Evolutionary conservation across 2,113 vertebrate species (phyloP), one percentile per base, ranked within the genome.

Genomic region (Neolamprologus tretocephalus): DNA sequence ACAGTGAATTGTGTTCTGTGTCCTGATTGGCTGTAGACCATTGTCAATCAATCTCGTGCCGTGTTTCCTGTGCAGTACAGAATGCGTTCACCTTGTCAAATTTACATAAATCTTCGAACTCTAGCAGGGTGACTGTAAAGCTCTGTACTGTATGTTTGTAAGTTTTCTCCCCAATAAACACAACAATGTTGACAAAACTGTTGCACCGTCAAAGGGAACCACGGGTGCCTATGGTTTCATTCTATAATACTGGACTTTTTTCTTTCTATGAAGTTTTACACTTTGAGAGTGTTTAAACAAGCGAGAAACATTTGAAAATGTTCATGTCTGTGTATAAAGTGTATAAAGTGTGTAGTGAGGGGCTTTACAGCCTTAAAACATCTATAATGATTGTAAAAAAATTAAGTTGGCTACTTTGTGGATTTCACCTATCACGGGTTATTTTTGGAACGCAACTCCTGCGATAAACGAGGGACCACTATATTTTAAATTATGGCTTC

Each of bases 31-130:
- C 53, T 54, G 3, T 54, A 54, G 53, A 54, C n/a, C n/a, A 23
- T 54, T 54, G 53, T 54, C 53, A 54, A 23, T 54, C n/a, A 23
- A 54, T 54, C 10, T 54, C 3, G 6, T 23, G 53, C n/a, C 0
- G 2, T 54, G 10, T 54, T 12, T 54, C 53, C 53, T 23, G 53
- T 54, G 10, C n/a, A 23, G n/a, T 54, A 54, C 53, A 54, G n/a
- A 54, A 54, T 54, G 10, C 1, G 0, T 54, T 23, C n/a, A 54
- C 0, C 53, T 2, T 4, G 3, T 54, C 10, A 54, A 54, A 54
- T 54, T 54, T 54, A 54, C n/a, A 23, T 54, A 23, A 23, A 54
- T 54, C 10, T 54, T 54, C 2, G 1, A 54, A 4, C 53, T 12
- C 53, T 54, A 54, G 53, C n/a, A 54, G 53, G 4, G 6, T 54